phyloP scores from a whole-genome alignment of 2,113 vertebrate species.

The Peromyscus polionotus region DNA sequence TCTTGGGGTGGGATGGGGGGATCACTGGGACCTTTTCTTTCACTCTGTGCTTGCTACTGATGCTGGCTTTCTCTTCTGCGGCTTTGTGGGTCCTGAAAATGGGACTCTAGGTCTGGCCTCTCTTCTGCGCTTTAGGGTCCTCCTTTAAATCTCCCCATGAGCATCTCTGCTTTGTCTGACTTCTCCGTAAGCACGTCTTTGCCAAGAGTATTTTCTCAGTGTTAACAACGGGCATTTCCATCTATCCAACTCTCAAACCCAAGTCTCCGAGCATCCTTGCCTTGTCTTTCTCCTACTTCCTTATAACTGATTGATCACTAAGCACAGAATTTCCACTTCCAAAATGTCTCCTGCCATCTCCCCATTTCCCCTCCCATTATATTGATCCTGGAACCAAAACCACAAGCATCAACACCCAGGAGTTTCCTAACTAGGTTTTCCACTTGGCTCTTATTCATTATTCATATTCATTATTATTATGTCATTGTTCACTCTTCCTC shows the following conservation, averaged over 20 bases:
- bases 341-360: not conserved
- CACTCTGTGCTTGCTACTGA: not conserved
- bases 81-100: not conserved
- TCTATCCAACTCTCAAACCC: not conserved
- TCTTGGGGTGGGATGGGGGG: not conserved
- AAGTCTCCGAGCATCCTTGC: not conserved
- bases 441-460: not conserved
- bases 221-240: not conserved
- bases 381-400: not conserved
- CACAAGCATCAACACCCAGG: not conserved
- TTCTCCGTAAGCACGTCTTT: not conserved
- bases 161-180: not conserved
- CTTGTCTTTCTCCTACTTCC: not conserved
- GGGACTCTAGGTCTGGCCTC: not conserved
- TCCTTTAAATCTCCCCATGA: not conserved
- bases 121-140: not conserved
- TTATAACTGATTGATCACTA: not conserved
- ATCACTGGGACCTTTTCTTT: not conserved
- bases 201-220: not conserved
- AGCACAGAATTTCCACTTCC: not conserved
- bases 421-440: slow-evolving; percentile 15
- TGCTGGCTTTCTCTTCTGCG: not conserved
- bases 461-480: no score
- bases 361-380: not conserved
- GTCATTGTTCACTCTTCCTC: not conserved